Percentiles rank a stretch among this genome's conserved stretches.
phyloP scores from a whole-genome alignment of 2,797 vertebrate genomes.

The Calcarius lapponicus region DNA sequence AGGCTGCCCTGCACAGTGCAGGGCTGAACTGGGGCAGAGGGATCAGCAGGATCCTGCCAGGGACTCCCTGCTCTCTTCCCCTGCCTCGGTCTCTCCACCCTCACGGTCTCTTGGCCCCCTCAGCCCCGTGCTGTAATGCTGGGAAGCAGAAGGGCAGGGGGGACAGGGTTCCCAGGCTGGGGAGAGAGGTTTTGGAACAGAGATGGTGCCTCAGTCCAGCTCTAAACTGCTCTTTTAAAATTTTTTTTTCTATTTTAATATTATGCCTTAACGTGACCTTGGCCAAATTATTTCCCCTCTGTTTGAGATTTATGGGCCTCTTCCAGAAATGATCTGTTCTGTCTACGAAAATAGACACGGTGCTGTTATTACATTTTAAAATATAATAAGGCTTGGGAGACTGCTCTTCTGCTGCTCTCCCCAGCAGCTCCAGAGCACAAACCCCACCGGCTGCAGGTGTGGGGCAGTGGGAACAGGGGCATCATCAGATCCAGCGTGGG shows the following conservation, averaged over 20 bases:
- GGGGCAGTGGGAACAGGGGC: neutral
- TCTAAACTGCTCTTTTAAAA: neutral
- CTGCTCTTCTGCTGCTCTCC: neutral
- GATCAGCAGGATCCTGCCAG: neutral
- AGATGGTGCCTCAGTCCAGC: neutral
- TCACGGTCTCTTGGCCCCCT: fast-evolving
- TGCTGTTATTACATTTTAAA: slow-evolving; percentile 37
- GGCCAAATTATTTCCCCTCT: slow-evolving; percentile 44
- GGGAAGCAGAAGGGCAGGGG: neutral
- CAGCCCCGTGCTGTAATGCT: neutral
- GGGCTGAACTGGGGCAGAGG: neutral
- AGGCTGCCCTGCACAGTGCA: too few relatives aligned
- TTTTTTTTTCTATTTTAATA: neutral
- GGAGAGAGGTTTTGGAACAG: neutral
- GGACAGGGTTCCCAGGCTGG: neutral
- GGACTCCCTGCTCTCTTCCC: neutral
- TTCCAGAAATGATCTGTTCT: slow-evolving; percentile 37
- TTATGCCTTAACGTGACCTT: slow-evolving; percentile 38
- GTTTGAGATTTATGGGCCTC: slow-evolving; percentile 36
- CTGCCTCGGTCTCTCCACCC: neutral
- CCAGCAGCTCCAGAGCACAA: neutral
- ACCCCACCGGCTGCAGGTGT: neutral
- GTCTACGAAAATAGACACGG: neutral
- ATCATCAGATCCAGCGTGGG: neutral
- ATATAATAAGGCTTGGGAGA: slow-evolving; percentile 2